Base-by-base conservation (phyloP, 2,888 invertebrate genomes). In the Lycocerus yunnanus region DNA sequence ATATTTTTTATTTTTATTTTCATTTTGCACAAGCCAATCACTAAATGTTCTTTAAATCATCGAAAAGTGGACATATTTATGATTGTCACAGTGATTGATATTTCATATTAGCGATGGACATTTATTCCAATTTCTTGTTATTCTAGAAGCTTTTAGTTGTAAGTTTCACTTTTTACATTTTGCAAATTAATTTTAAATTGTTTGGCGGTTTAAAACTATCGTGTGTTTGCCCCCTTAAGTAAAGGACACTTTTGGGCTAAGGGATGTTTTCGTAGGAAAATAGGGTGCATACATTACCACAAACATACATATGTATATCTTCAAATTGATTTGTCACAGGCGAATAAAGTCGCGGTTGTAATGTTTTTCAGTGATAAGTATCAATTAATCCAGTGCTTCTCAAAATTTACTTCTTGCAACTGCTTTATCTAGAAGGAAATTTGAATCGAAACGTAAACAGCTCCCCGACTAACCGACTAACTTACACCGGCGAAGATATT, bases 281-380 rank as follows among this genome's bases (percentile, higher is more conserved):
- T 81, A 80, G 86, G 86, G 86, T 86, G 86, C 84, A 87, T 87
- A 87, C 82, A 86, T 87, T 86, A 86, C 79, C 79, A 74, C 79
- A 74, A 76, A 81, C 86, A 87, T 87, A 87, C 87, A 87, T 87
- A 87, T 87, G 86, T 87, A 87, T 87, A 87, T 87, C 86, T 86
- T 86, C 86, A 87, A 87, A 87, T 87, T 87, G 87, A 87, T 87
- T 87, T 87, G 87, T 87, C 87, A 87, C 87, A 86, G 86, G 80
- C 85, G 86, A 86, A 85, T 83, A 84, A 84, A 84, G 86, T 84
- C 84, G 85, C 84, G 85, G 84, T 85, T 82, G 83, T 85, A 84
- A 85, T 86, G 85, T 86, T 86, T 86, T 86, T 83, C 83, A 78
- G 80, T 83, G 87, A 87, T 87, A 87, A 87, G 81, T 84, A 86